Evolutionary conservation across 2,113 vertebrate species (phyloP).

Genomic region (Microcebus lehilahytsara): DNA sequence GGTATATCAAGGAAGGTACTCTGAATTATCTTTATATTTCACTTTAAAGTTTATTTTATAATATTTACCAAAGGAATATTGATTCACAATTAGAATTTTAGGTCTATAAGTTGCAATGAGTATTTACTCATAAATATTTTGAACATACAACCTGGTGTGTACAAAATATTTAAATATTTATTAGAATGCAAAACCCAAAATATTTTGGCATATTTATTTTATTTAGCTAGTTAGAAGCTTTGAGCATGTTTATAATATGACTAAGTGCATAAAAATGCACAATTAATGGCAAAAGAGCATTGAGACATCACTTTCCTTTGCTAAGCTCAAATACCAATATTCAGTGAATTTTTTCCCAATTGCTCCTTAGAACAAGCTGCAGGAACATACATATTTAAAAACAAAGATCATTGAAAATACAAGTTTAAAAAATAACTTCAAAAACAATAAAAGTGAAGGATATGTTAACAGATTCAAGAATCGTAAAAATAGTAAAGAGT

Average conservation of each 20-base stretch:
- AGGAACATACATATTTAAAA: neutral
- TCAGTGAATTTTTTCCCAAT: neutral
- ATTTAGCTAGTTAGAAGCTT: neutral
- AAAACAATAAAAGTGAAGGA: neutral
- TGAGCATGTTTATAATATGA: neutral
- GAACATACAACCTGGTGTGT: neutral
- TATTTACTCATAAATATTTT: slow-evolving; percentile 36
- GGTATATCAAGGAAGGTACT: neutral
- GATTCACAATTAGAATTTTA: slow-evolving; percentile 19
- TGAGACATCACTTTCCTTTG: neutral
- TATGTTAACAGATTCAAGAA: neutral
- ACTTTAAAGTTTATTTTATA: neutral
- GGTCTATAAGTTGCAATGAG: neutral
- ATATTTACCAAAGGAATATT: neutral
- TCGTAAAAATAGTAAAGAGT: neutral
- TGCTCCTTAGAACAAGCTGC: neutral
- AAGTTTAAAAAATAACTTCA: neutral
- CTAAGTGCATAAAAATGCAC: neutral
- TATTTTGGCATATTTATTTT: slow-evolving; percentile 33
- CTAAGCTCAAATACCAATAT: neutral
- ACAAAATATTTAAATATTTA: slow-evolving; percentile 31
- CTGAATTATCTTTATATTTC: neutral
- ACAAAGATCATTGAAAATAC: neutral
- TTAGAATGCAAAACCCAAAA: slow-evolving; percentile 35
- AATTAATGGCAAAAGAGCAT: neutral